Conservation (phyloP, 1,140 invertebrate genomes). For the Macrobrachium rosenbergii region DNA sequence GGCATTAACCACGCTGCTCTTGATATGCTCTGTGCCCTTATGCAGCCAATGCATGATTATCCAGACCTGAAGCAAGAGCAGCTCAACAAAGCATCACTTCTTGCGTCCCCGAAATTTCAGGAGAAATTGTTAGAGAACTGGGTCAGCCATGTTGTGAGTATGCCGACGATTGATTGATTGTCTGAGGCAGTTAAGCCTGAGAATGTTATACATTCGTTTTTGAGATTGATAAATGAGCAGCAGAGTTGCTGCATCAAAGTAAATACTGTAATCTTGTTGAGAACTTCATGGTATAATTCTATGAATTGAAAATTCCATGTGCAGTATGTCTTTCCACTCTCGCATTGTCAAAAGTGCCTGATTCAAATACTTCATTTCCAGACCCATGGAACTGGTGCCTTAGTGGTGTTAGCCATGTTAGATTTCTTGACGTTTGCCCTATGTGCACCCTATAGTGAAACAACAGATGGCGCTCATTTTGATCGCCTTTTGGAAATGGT, state of each 20-base stretch:
- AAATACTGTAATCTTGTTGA: no score
- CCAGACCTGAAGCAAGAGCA: constrained; percentile 96
- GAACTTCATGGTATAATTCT: no score
- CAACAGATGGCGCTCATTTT: constrained; percentile 97
- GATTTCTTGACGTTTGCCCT: constrained; percentile 99
- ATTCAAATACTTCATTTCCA: constrained; percentile 70
- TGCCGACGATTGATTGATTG: constrained; percentile 5
- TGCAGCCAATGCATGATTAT: constrained; percentile 99
- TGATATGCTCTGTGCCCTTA: constrained; percentile 96
- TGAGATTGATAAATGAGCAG: no score
- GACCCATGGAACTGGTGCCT: constrained; percentile 80
- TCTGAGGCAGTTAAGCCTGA: background rate
- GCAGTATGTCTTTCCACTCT: no score
- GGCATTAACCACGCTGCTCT: constrained; percentile 95
- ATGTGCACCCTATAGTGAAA: constrained; percentile 99
- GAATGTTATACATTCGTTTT: background rate
- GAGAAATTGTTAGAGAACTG: constrained; percentile 96
- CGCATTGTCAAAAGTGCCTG: background rate
- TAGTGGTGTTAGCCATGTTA: constrained; percentile 88
- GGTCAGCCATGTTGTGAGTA: constrained; percentile 92
- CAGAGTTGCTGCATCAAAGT: no score
- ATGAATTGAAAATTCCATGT: no score
- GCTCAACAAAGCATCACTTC: constrained; percentile 72
- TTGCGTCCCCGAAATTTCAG: constrained; percentile 93
- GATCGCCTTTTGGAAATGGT: constrained; percentile 95